Conservation (phyloP, 2,888 invertebrate species). For the Cabera pusaria region DNA sequence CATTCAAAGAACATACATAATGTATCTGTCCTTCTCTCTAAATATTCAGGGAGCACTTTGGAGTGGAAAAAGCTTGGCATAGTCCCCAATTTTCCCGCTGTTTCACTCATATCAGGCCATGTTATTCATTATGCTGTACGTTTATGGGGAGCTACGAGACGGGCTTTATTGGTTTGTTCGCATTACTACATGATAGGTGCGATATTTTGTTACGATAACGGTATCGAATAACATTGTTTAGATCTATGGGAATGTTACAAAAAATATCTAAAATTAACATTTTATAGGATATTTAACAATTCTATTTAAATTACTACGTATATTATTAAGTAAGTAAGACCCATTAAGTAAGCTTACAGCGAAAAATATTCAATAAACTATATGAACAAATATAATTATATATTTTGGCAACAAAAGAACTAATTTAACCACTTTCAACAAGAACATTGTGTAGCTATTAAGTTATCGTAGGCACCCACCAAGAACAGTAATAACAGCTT, state of each 20-base stretch:
- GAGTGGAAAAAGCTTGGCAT: conserved; percentile 36
- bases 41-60: conserved; percentile 40
- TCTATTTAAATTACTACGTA: neutral
- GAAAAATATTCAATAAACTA: too few relatives aligned
- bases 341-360: too few relatives aligned
- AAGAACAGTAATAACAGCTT: conserved; percentile 28
- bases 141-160: conserved; percentile 21
- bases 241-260: neutral
- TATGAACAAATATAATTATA: too few relatives aligned
- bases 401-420: neutral
- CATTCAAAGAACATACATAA: conserved; percentile 42
- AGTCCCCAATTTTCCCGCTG: conserved; percentile 33
- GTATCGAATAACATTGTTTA: neutral
- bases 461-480: conserved; percentile 10
- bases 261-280: too few relatives aligned
- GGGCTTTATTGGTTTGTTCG: conserved; percentile 10
- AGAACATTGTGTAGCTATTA: conserved; percentile 8
- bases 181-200: conserved; percentile 1
- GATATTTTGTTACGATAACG: conserved; percentile 1
- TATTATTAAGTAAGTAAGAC: too few relatives aligned
- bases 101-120: conserved; percentile 29
- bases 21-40: conserved; percentile 41
- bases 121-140: conserved; percentile 32
- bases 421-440: conserved; percentile 2
- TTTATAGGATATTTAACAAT: too few relatives aligned